Evolutionary conservation across 2,888 invertebrate species (phyloP), one percentile per base, ranked within the genome.

Genomic region (Operophtera brumata): DNA sequence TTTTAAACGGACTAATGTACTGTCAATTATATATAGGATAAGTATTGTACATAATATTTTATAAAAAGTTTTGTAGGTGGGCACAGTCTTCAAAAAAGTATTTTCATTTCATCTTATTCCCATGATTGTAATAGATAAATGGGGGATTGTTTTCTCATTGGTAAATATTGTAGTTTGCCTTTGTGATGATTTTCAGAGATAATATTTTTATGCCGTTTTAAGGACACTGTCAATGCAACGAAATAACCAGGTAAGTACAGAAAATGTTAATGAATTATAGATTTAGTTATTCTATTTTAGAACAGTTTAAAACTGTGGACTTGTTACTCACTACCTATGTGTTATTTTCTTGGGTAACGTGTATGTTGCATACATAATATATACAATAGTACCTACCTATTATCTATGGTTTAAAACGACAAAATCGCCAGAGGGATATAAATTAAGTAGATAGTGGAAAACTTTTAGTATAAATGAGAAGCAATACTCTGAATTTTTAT

Each of bases 401-500:
- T 3, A 62, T 66, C 56, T 57, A 54, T 54, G 28, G 30, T 50
- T 61, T 70, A 63, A 69, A 73, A 75, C 73, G 78, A 71, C 71
- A 66, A 78, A 70, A 72, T 77, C 73, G 88, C 87, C 89, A 89
- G 89, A 89, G 89, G 88, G 88, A 88, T 88, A 84, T 83, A 80
- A 78, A 75, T 81, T 80, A 77, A 69, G 80, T 86, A 88, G 86
- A 81, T 88, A 88, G 82, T 84, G 77, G 80, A 86, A 86, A 87
- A 86, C 84, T 74, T 84, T 80, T 86, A 88, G 86, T 85, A 84
- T 88, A 88, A 88, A 87, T 77, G 84, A 87, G 80, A 90, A 89
- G 89, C 89, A 90, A 90, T 90, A 90, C 87, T 90, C 89, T 83
- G 80, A 82, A 82, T 84, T 84, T 80, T 84, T 79, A 81, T 87